Conservation (phyloP, 2,888 invertebrate genomes). For the Drosophila setosimentum region DNA sequence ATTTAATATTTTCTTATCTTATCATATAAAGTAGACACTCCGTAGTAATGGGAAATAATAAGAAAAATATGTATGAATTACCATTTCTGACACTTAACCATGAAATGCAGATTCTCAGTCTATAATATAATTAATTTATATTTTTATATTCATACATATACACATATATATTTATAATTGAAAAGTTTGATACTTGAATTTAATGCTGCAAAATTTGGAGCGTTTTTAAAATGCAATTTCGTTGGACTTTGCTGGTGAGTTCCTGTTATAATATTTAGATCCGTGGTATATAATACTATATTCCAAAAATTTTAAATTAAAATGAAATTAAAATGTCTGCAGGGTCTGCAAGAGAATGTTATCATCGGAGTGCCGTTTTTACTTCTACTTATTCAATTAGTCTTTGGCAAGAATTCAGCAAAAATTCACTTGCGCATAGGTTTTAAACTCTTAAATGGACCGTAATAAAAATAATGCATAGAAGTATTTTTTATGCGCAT, state of each 20-base stretch:
- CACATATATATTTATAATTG: background rate
- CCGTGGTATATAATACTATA: background rate
- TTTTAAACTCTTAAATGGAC: constrained; percentile 32
- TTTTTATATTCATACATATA: background rate
- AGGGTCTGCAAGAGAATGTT: background rate
- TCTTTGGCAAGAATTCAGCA: background rate
- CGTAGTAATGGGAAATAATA: background rate
- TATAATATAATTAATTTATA: background rate
- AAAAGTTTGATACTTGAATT: background rate
- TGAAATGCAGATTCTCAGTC: background rate
- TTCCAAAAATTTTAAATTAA: background rate
- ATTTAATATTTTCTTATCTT: constrained; percentile 9
- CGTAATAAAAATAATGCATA: constrained; percentile 55
- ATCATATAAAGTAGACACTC: background rate
- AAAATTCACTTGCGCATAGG: constrained; percentile 22
- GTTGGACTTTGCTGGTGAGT: background rate
- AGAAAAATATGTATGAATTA: background rate
- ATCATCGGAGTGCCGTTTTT: background rate
- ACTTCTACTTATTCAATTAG: constrained; percentile 2
- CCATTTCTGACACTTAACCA: background rate
- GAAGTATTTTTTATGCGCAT: constrained; percentile 56
- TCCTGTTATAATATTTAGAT: background rate
- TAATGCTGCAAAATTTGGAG: background rate
- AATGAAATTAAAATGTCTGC: background rate
- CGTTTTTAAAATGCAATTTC: background rate